A percentile compares a stretch with the other conserved stretches of the same genome.
Conservation (phyloP, 2,113 vertebrate genomes). For the Tympanuchus pallidicinctus region DNA sequence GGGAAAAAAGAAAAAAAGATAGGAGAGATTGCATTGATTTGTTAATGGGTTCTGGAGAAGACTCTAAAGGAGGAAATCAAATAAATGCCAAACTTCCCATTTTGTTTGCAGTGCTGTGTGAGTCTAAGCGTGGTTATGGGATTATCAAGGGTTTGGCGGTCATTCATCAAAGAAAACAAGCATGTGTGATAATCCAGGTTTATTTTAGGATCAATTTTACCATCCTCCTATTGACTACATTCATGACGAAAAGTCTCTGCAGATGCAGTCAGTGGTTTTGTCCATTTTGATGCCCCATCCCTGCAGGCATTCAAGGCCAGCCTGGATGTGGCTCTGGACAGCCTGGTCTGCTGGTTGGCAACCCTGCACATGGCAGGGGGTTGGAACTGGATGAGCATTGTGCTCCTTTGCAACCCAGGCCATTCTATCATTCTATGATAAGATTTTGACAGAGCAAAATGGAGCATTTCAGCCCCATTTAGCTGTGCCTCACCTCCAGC, state of each 20-base stretch:
- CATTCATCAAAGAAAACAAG: not conserved
- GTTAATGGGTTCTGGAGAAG: not conserved
- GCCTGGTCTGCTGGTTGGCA: no score
- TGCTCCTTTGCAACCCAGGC: no score
- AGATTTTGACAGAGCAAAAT: not conserved
- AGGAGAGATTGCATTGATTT: not conserved
- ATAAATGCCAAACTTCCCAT: not conserved
- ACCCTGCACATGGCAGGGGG: no score
- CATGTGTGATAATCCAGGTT: not conserved
- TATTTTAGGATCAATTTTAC: slow-evolving; percentile 9
- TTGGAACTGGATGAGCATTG: no score
- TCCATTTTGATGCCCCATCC: not conserved
- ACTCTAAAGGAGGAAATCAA: not conserved
- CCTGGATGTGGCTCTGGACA: no score
- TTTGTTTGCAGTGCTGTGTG: not conserved
- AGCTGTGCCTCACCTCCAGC: not conserved
- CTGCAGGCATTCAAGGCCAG: no score
- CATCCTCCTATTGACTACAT: not conserved
- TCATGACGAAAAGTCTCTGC: fast-evolving
- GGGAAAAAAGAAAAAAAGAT: no score
- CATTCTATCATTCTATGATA: no score
- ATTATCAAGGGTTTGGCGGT: not conserved
- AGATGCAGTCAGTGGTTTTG: not conserved
- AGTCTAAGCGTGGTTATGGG: not conserved
- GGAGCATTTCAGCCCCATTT: not conserved